These are phyloP conservation scores for Noctua janthina DNA, from an alignment of 2,888 invertebrate genomes.

Conservation along the genomic window DNA sequence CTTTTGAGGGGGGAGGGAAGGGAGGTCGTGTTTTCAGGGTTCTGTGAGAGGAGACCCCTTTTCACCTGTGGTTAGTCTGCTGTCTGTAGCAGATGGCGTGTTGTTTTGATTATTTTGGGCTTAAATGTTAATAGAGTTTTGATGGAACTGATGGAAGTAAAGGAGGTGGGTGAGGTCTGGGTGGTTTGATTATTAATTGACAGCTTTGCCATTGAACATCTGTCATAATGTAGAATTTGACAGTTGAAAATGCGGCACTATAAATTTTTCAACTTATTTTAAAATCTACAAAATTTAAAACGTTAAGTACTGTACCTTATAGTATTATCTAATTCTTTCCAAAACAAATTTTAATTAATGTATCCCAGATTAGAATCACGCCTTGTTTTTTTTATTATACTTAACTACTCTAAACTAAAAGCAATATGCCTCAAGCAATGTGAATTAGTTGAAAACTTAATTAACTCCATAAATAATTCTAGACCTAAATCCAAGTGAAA, in stretches of 20 bases:
- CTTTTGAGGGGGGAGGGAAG: slow-evolving; percentile 66
- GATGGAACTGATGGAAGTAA: background rate
- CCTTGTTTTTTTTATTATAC: slow-evolving; percentile 2
- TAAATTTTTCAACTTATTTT: background rate
- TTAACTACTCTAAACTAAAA: background rate
- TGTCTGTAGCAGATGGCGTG: slow-evolving; percentile 54
- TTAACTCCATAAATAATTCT: slow-evolving; percentile 38
- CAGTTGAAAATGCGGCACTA: background rate
- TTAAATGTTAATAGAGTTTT: slow-evolving; percentile 21
- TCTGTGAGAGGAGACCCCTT: slow-evolving; percentile 51
- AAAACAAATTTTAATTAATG: slow-evolving; percentile 23
- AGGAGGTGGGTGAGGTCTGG: background rate
- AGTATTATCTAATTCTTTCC: background rate
- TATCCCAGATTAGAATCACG: background rate
- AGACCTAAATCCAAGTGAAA: slow-evolving; percentile 14
- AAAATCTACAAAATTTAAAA: background rate
- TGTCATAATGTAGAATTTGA: background rate
- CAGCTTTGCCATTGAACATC: background rate
- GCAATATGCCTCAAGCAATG: slow-evolving; percentile 19
- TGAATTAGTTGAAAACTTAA: slow-evolving; percentile 37
- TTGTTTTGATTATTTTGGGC: slow-evolving; percentile 25
- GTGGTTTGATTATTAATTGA: background rate
- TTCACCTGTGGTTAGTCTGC: slow-evolving; percentile 55
- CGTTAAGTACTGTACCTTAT: background rate
- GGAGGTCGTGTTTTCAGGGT: slow-evolving; percentile 64